Conservation (phyloP, 2,113 vertebrate genomes). For the Cebidichthys violaceus region DNA sequence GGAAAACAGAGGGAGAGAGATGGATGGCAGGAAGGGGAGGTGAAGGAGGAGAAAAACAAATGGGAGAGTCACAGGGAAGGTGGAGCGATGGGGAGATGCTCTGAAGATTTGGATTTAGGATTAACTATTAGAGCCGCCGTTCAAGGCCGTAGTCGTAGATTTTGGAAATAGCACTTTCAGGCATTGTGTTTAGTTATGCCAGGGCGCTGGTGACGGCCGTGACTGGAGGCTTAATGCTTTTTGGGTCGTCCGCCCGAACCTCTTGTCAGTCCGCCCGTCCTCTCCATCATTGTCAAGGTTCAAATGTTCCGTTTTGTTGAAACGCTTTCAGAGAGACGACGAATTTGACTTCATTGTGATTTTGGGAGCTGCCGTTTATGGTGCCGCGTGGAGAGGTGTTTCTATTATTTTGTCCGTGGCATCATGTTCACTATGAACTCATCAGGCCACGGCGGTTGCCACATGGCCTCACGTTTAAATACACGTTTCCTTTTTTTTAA, state of each 20-base stretch:
- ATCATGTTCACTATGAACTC: neutral
- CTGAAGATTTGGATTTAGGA: neutral
- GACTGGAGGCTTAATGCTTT: neutral
- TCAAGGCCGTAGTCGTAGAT: no score
- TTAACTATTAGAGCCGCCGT: neutral
- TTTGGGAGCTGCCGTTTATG: neutral
- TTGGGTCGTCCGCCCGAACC: neutral
- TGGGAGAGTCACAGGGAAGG: neutral
- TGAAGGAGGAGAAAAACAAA: slow-evolving; percentile 18
- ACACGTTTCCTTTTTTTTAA: slow-evolving; percentile 3
- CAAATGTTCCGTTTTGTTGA: neutral
- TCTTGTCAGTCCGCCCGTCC: neutral
- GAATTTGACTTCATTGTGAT: neutral
- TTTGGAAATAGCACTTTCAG: neutral
- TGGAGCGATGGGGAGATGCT: neutral
- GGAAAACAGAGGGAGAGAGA: neutral
- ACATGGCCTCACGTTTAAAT: neutral
- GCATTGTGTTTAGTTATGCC: neutral
- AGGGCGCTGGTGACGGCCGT: neutral
- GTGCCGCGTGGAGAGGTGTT: neutral
- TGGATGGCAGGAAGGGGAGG: neutral
- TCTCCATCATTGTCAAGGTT: neutral
- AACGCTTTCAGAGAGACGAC: neutral
- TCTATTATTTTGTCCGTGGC: neutral
- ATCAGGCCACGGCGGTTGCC: neutral